These are phyloP conservation scores for Kobus ellipsiprymnus DNA, from an alignment of 2,113 vertebrate genomes.

Conservation along the genomic window DNA sequence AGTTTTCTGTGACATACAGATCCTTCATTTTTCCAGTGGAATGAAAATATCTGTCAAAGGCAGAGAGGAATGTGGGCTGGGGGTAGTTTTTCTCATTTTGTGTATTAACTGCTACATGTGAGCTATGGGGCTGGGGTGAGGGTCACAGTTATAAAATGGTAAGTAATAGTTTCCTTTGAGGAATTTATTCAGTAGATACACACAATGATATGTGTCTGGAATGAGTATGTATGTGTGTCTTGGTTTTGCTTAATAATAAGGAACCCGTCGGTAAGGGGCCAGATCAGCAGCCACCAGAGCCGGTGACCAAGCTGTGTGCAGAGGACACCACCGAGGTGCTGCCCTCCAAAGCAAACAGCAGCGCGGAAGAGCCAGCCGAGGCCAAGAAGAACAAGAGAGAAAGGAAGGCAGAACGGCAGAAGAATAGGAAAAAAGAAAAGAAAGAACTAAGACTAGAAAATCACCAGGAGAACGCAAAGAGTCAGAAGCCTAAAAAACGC, in stretches of 20 bases:
- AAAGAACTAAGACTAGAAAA: constrained; percentile 76
- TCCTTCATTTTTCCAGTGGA: background rate
- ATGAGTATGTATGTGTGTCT: background rate
- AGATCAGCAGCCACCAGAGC: constrained; percentile 18
- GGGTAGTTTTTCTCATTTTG: background rate
- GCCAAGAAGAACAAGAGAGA: constrained; percentile 88
- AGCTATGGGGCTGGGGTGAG: accelerated
- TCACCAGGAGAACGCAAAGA: background rate
- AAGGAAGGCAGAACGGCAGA: constrained; percentile 86
- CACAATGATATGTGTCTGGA: background rate
- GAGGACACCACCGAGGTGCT: background rate
- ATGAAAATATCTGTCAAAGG: background rate
- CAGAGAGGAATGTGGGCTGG: background rate
- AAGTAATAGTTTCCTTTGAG: background rate
- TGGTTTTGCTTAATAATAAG: constrained; percentile 55
- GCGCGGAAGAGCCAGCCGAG: constrained; percentile 44
- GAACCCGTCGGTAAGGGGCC: constrained; percentile 46
- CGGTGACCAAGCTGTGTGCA: background rate
- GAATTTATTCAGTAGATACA: background rate
- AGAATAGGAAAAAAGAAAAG: constrained; percentile 82
- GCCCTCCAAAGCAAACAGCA: constrained; percentile 30
- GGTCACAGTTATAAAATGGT: background rate
- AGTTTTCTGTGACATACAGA: background rate
- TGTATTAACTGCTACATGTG: background rate
- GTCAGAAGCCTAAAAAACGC: constrained; percentile 76